Evolutionary conservation across 92 coral and sea anemone species (phyloP), one percentile per base, ranked within the genome.

Genomic region (Epizoanthus scotinus): DNA sequence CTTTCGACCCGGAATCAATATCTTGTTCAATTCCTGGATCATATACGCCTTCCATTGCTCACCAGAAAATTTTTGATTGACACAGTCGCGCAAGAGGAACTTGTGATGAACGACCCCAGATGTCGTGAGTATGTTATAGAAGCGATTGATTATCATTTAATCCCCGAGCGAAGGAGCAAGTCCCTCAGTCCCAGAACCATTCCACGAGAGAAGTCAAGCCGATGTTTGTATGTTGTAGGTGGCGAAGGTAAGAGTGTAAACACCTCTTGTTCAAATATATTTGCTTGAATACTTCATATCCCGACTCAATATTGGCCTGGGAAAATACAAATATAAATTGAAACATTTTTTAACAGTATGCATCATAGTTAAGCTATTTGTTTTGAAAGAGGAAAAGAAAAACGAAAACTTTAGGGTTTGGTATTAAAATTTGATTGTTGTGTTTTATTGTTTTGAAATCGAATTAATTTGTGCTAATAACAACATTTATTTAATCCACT

Each of bases 41-140:
- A 95, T 77, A 88, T 95, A 67, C 99, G 99, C 2, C 89, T 95
- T 27, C 94, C 98, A 13, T 81, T 93, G 22, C 85, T 95, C 70
- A 93, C 99, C n/a, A 87, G 98, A 24, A 94, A 94, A 66, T 91
- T 91, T 83, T 71, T 95, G 56, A 95, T 93, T 77, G 99, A 95
- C 81, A 91, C 93, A 17, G 93, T 90, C 7, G 91, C 97, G 0
- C 86, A 90, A 81, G 99, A 95, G 55, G 91, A 93, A 29, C 73
- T 95, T 19, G 84, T 95, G 61, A 89, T 95, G 92, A 81, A 85
- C 56, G 94, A 94, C 42, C 82, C 85, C 1, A 69, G 79, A 47
- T 95, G 99, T 72, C 91, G 99, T 12, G 86, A 89, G 71, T 89
- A 84, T 69, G 92, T 95, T 21, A 82, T 93, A 26, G 98, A 95